Evolutionary conservation across 2,888 invertebrate species (phyloP).

Genomic region (Ernsta delagoae): DNA sequence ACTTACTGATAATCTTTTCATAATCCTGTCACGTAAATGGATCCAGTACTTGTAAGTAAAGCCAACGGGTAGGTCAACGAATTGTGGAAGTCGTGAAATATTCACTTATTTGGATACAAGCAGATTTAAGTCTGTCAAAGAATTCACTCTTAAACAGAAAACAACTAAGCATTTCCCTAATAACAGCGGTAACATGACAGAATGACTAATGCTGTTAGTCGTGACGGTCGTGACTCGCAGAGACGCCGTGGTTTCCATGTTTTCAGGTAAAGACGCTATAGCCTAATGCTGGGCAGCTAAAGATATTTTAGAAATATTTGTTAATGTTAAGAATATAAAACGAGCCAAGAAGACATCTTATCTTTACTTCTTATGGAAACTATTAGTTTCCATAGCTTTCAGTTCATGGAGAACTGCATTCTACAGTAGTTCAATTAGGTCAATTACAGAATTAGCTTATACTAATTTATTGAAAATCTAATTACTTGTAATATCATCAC

Average conservation of each 20-base stretch:
- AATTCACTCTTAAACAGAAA: conserved; percentile 9
- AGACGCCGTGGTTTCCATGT: conserved; percentile 18
- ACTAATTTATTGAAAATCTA: too few relatives aligned
- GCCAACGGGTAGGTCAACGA: neutral
- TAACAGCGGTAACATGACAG: conserved; percentile 26
- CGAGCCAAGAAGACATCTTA: neutral
- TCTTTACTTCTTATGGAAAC: neutral
- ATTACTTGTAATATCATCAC: too few relatives aligned
- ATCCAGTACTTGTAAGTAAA: neutral
- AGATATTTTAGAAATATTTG: neutral
- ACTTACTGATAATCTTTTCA: neutral
- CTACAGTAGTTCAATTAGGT: too few relatives aligned
- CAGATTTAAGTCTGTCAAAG: neutral
- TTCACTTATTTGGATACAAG: neutral
- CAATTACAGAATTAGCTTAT: too few relatives aligned
- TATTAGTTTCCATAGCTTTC: too few relatives aligned
- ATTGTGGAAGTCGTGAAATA: neutral
- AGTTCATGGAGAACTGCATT: too few relatives aligned
- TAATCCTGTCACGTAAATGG: neutral
- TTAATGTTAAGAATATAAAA: neutral
- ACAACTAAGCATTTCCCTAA: conserved; percentile 25
- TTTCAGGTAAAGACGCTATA: conserved; percentile 16
- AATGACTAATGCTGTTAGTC: conserved; percentile 63
- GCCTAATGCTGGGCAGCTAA: neutral
- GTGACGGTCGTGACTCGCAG: conserved; percentile 65